Base-by-base conservation (phyloP, 35 echinoderm and acorn worm species). In the Ophiothrix spiculata region DNA sequence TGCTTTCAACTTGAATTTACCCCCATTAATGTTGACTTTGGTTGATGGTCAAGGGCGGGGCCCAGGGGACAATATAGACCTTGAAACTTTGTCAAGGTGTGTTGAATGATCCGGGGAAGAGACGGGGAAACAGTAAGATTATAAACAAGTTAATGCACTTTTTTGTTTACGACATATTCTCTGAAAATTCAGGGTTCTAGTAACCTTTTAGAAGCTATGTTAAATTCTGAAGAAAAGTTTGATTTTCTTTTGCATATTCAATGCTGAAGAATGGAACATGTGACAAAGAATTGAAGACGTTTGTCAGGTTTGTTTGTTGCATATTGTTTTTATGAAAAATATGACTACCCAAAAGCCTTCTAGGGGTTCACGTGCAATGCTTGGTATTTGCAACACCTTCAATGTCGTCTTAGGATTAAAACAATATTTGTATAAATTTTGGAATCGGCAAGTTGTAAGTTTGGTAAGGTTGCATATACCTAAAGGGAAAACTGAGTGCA, bases 11-110 rank as follows among this genome's bases (percentile, higher is more conserved):
- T n/a, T 69, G 60, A n/a, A 6, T 10, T 28, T 69, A 69, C 16
- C 8, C 3, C 3, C 4, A 69, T 28, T 21, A 54, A 54, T 54
- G 45, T 54, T 54, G 45, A 21, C 45, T 11, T 11, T 54, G 45
- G 45, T 54, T 15, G 60, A 69, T 69, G 60, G 60, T 69, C 60
- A 69, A 69, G 60, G 60, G 60, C 60, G 60, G 60, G 60, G 60
- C 60, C 60, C 60, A 69, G 17, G 60, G 60, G 60, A 69, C 3
- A 69, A 4, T 4, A n/a, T 28, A 69, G 60, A 69, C 60, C 60
- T 69, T 25, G 60, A 4, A n/a, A 21, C 45, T 8, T 8, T 21
- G 45, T 21, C 21, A 15, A 69, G 60, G 6, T 69, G 4, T 69
- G 6, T 28, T 69, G 3, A 69, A 69, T 69, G 25, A 28, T 69